These are phyloP conservation scores for Manduca sexta DNA, from an alignment of 1,140 invertebrate species.

Conservation along the genomic window DNA sequence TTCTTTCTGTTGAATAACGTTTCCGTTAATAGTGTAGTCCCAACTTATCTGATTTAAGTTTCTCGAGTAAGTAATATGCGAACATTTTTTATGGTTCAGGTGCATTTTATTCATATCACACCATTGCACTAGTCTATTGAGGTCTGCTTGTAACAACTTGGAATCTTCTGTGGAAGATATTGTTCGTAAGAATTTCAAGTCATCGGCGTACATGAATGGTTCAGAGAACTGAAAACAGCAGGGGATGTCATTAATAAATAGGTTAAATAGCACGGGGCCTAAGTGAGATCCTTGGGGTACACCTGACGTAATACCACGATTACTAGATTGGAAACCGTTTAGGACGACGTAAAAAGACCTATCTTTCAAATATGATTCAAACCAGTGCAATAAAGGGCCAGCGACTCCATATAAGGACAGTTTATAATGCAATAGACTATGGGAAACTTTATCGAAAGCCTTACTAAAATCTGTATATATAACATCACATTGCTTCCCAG, in stretches of 20 bases:
- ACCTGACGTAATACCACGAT: neutral
- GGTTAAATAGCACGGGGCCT: slow-evolving; percentile 5
- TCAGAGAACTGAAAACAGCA: slow-evolving; percentile 1
- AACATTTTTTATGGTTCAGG: neutral
- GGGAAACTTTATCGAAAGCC: slow-evolving; percentile 11
- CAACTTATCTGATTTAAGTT: neutral
- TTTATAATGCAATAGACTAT: slow-evolving; percentile 4
- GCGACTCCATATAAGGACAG: slow-evolving; percentile 2
- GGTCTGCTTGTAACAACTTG: neutral
- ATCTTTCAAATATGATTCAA: slow-evolving; percentile 4
- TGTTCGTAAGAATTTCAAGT: slow-evolving; percentile 2
- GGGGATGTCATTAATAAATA: slow-evolving; percentile 10
- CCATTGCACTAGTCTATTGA: slow-evolving; percentile 2
- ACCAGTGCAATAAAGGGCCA: slow-evolving; percentile 3
- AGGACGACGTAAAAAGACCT: neutral
- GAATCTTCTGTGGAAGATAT: neutral
- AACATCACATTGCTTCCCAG: slow-evolving; percentile 5
- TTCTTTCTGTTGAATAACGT: no score
- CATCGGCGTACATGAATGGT: slow-evolving; percentile 7
- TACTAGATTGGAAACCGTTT: neutral
- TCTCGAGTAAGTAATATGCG: neutral
- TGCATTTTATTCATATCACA: neutral
- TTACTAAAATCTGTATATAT: slow-evolving; percentile 16
- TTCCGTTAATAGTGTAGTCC: no score
- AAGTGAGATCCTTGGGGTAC: slow-evolving; percentile 10